Evolutionary conservation across 2,113 vertebrate genomes (phyloP).

Genomic region (Rhizomys pruinosus): DNA sequence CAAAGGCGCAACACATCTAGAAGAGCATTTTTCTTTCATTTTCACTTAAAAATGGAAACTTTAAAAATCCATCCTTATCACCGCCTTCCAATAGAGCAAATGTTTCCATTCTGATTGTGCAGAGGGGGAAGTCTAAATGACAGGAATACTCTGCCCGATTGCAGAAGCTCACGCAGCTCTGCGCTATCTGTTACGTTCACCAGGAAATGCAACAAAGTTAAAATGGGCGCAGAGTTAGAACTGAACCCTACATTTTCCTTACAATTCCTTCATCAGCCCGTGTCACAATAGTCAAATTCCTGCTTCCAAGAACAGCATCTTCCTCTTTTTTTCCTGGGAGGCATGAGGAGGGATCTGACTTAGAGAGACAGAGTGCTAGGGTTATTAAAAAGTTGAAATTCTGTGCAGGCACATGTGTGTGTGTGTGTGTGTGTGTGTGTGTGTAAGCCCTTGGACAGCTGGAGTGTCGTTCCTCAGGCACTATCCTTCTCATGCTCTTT

Average conservation of each 20-base stretch:
- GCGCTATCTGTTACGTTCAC: neutral
- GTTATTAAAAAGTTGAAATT: constrained; percentile 75
- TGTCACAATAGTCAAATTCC: neutral
- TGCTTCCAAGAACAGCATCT: neutral
- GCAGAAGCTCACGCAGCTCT: neutral
- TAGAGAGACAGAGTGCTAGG: constrained; percentile 57
- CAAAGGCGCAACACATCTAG: constrained; percentile 89
- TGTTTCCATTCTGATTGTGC: constrained; percentile 80
- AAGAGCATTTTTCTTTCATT: constrained; percentile 88
- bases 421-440: neutral
- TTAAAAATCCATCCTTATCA: constrained; percentile 84
- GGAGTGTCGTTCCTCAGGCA: neutral
- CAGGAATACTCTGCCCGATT: constrained; percentile 37
- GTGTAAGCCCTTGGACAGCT: neutral
- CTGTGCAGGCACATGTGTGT: neutral
- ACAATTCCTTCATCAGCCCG: neutral
- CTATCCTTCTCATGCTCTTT: no score
- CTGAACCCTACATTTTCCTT: neutral
- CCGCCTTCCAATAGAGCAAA: constrained; percentile 81
- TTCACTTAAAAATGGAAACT: constrained; percentile 81
- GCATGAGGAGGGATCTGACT: neutral
- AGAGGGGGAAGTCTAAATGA: constrained; percentile 68
- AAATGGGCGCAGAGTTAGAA: neutral
- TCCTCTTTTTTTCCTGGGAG: neutral
- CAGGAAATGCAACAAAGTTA: neutral